A percentile compares a stretch with the other conserved stretches of the same genome.
Evolutionary conservation across 2,113 vertebrate genomes (phyloP).

Genomic region (Empidonax alnorum): DNA sequence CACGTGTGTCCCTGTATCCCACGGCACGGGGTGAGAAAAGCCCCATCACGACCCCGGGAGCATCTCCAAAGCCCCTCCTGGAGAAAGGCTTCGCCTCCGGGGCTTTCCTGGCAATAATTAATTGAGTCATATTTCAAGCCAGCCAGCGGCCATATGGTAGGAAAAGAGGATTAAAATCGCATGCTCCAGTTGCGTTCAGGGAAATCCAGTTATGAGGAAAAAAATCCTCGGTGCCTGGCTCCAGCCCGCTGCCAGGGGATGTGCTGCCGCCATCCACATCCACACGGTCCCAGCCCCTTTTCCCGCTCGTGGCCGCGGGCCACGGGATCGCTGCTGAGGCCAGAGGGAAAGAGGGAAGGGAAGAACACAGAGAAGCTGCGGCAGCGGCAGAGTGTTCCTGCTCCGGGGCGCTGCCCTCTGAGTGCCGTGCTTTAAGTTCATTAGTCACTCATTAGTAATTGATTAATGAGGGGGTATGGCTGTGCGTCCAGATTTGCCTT

Average conservation of each 20-base stretch:
- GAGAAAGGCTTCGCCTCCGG: background rate
- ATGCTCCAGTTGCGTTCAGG: constrained; percentile 32
- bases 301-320: background rate
- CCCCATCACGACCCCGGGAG: background rate
- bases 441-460: background rate
- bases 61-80: background rate
- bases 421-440: background rate
- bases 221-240: constrained; percentile 8
- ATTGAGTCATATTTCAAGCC: constrained; percentile 71
- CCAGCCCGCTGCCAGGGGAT: background rate
- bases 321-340: fast-evolving
- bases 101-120: constrained; percentile 57
- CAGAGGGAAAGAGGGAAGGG: background rate
- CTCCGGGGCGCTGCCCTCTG: background rate
- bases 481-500: background rate
- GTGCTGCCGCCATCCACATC: background rate
- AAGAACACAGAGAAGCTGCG: fast-evolving
- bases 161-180: constrained; percentile 65
- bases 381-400: background rate
- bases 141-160: constrained; percentile 68
- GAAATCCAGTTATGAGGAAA: constrained; percentile 56
- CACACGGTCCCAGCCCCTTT: background rate
- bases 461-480: background rate
- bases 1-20: background rate
- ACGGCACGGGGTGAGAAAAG: fast-evolving